Evolutionary conservation across 2,797 vertebrate species (phyloP).

Genomic region (Dryobates pubescens): DNA sequence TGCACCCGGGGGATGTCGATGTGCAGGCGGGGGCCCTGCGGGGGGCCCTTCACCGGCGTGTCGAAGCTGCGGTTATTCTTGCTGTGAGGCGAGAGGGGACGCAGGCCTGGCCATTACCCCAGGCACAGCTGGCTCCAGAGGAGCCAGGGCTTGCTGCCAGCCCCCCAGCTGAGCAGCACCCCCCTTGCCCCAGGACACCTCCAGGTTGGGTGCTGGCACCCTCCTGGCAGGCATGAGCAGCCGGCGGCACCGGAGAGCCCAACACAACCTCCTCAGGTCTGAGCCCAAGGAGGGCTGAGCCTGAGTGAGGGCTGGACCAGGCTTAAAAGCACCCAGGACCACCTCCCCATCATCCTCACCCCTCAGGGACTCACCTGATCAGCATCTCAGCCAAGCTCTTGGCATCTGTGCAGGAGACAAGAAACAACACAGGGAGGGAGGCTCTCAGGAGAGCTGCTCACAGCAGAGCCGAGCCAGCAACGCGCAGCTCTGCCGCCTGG

Average conservation of each 20-base stretch:
- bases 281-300: not conserved
- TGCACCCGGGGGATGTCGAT: conserved; percentile 98
- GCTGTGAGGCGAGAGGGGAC: conserved; percentile 78
- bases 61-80: conserved; percentile 99
- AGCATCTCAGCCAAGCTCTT: conserved; percentile 99
- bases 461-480: accelerated
- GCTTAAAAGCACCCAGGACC: not conserved
- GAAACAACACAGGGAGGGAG: not conserved
- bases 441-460: not conserved
- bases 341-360: not conserved
- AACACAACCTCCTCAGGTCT: accelerated
- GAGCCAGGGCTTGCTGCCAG: not conserved
- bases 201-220: not conserved
- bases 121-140: not conserved
- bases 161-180: not conserved
- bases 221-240: not conserved
- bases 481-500: not conserved
- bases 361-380: conserved; percentile 85
- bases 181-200: not conserved
- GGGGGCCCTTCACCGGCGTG: conserved; percentile 97
- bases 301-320: not conserved
- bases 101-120: not conserved
- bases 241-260: not conserved
- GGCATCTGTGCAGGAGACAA: conserved; percentile 84
- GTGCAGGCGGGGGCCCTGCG: conserved; percentile 96